Evolutionary conservation across 2,888 invertebrate species (phyloP).

Genomic region (Heliconius ethilla): DNA sequence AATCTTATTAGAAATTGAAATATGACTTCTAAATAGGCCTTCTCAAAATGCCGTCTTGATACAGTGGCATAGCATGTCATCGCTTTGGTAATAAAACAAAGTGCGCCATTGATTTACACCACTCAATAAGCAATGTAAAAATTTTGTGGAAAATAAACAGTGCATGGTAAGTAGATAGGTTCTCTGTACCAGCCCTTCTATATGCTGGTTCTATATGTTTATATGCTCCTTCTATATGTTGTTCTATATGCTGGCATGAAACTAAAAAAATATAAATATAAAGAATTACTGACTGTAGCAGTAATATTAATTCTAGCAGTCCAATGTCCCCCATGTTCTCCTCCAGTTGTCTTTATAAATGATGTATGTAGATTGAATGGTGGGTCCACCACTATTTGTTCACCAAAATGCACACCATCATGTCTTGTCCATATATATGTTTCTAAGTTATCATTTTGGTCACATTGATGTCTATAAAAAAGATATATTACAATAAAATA

Average conservation of each 20-base stretch:
- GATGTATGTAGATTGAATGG: conserved; percentile 90
- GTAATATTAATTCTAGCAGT: conserved; percentile 87
- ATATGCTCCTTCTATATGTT: too few species aligned
- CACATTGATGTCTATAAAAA: conserved; percentile 92
- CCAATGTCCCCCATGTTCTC: conserved; percentile 95
- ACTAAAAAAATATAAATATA: background rate
- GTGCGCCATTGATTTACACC: background rate
- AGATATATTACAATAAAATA: too few species aligned
- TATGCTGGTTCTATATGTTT: too few species aligned
- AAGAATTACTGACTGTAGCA: conserved; percentile 53
- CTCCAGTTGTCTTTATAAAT: conserved; percentile 92
- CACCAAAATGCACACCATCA: conserved; percentile 95
- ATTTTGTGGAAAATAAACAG: background rate
- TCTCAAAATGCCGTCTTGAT: background rate
- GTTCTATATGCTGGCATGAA: too few species aligned
- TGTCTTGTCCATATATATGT: conserved; percentile 96
- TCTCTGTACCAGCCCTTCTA: too few species aligned
- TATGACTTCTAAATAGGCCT: too few species aligned
- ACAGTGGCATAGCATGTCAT: background rate
- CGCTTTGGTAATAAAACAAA: background rate
- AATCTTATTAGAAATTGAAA: too few species aligned
- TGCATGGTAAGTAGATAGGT: too few species aligned
- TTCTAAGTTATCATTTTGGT: conserved; percentile 90
- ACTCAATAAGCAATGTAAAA: background rate
- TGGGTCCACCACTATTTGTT: conserved; percentile 93